Evolutionary conservation across 92 coral and sea anemone genomes (phyloP), one percentile per base, ranked within the genome.

Genomic region (Epizoanthus ramosus): DNA sequence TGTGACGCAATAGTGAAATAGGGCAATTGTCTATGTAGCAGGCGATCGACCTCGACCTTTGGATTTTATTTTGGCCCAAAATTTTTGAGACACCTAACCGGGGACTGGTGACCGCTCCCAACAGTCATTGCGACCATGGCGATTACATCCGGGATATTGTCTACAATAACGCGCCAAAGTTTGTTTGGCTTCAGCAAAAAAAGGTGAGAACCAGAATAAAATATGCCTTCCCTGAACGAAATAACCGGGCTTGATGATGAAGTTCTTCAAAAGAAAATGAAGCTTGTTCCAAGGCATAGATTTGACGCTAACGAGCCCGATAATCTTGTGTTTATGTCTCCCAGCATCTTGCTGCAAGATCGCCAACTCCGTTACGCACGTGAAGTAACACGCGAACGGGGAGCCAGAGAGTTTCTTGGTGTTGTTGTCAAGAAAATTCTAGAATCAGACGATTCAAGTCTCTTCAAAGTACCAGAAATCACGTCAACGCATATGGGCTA

Each of bases 401-500:
- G 80, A 56, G 80, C 71, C 14, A 76, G 68, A 13, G 76, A 79
- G 5, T 63, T 70, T n/a, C 79, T 86, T 25, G 85, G 89, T 52
- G 66, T 79, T 14, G 64, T 86, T 1, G 59, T 85, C 1, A 86
- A 73, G 37, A 63, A 21, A 8, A 86, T 86, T 47, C 54, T 73
- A 0, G 63, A 65, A 33, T 21, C 63, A 6, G 64, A 53, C 13
- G 69, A 72, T 43, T 19, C 59, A 0, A 6, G 24, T 8, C 74
- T 84, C 1, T 75, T 84, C 25, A 45, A 31, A 76, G 68, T 84
- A 1, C 87, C 87, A 1, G 87, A 84, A 66, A 63, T 84, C 12
- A 73, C 82, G 1, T 18, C 23, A 52, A 22, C 84, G 3, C 80
- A 80, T 52, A 86, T 86, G 89, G 86, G 89, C 9, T 86, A 86